Evolutionary conservation across 1,140 invertebrate species (phyloP).

Genomic region (Gerris buenoi): DNA sequence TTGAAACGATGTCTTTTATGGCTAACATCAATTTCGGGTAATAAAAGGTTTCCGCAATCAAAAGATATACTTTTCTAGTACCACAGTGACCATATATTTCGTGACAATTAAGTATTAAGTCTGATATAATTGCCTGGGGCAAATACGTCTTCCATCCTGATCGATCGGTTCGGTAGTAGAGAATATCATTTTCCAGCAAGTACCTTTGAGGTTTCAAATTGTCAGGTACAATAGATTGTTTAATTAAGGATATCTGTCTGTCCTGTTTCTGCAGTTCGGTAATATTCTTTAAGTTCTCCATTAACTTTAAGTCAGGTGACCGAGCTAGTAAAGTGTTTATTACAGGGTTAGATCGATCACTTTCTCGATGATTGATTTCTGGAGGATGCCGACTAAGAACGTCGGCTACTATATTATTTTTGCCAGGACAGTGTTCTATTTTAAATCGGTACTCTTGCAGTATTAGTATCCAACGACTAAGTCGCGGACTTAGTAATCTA

Average conservation of each 20-base stretch:
- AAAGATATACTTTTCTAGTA: not conserved
- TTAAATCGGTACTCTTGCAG: too few relatives aligned
- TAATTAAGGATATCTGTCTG: too few relatives aligned
- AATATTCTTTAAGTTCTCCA: not conserved
- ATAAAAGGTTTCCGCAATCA: not conserved
- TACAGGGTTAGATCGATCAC: not conserved
- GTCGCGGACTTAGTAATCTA: too few relatives aligned
- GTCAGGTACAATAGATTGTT: too few relatives aligned
- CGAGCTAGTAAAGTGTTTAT: not conserved
- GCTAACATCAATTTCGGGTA: not conserved
- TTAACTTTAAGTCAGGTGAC: not conserved
- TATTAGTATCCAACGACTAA: too few relatives aligned
- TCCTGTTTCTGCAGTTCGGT: not conserved
- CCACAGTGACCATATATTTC: not conserved
- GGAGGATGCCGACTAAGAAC: not conserved
- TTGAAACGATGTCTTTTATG: not conserved
- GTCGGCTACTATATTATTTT: not conserved
- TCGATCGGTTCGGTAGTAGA: too few relatives aligned
- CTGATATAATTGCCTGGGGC: not conserved
- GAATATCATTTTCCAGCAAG: too few relatives aligned
- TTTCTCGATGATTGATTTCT: not conserved
- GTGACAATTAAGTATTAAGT: not conserved
- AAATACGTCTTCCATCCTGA: not conserved
- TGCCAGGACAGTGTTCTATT: not conserved
- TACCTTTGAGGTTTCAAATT: too few relatives aligned